Conservation (phyloP, 2,888 invertebrate species). For the Pilophorus perplexus region DNA sequence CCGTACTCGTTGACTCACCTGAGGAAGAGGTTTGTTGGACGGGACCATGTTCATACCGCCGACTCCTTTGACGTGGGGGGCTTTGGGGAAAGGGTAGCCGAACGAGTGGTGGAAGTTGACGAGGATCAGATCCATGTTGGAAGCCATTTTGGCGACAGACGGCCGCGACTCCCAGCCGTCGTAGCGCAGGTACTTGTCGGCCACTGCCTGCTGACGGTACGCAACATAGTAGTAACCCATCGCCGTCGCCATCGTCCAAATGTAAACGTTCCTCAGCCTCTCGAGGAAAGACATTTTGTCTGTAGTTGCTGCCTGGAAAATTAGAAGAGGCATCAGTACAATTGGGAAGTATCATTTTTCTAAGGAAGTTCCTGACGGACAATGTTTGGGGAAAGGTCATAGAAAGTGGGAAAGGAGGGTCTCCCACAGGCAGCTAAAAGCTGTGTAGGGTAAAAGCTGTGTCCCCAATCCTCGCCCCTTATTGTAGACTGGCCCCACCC, state of each 20-base stretch:
- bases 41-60: slow-evolving; percentile 44
- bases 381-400: too few species aligned
- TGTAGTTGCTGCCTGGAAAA: slow-evolving; percentile 16
- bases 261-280: slow-evolving; percentile 28
- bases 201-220: slow-evolving; percentile 13
- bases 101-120: slow-evolving; percentile 43
- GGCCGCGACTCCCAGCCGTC: slow-evolving; percentile 42
- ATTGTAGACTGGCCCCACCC: too few species aligned
- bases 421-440: too few species aligned
- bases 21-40: slow-evolving; percentile 35
- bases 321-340: too few species aligned
- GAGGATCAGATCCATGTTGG: slow-evolving; percentile 44
- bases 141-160: slow-evolving; percentile 40
- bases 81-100: slow-evolving; percentile 67
- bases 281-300: slow-evolving; percentile 38
- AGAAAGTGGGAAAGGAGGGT: too few species aligned
- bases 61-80: slow-evolving; percentile 60
- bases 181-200: slow-evolving; percentile 34
- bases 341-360: too few species aligned
- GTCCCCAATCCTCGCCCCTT: too few species aligned
- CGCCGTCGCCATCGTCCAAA: not conserved
- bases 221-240: slow-evolving; percentile 16
- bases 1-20: slow-evolving; percentile 17
- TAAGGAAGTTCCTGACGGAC: too few species aligned
- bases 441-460: too few species aligned